Conservation (phyloP, 2,888 invertebrate genomes). For the Stramonita haemastoma region DNA sequence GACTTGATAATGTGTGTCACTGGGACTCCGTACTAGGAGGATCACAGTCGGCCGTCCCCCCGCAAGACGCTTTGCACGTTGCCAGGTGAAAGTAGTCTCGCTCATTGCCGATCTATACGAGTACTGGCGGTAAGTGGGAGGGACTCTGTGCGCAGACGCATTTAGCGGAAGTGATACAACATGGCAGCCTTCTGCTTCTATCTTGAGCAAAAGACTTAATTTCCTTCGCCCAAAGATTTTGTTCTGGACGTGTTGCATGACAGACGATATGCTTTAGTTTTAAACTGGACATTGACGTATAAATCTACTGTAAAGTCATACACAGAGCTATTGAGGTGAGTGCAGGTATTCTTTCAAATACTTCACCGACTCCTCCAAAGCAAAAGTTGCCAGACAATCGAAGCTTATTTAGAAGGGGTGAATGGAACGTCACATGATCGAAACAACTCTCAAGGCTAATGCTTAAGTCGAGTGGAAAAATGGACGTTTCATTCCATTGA, state of each 20-base stretch:
- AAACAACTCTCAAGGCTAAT: neutral
- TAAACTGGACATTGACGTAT: neutral
- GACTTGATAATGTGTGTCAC: neutral
- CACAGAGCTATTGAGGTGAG: slow-evolving; percentile 6
- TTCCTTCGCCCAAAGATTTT: neutral
- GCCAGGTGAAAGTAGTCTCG: slow-evolving; percentile 57
- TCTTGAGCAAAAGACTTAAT: slow-evolving; percentile 3
- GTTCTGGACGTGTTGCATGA: neutral
- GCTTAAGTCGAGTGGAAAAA: no score
- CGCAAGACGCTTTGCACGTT: slow-evolving; percentile 62
- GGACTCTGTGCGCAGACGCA: slow-evolving; percentile 49
- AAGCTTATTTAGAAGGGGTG: neutral
- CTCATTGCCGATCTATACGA: slow-evolving; percentile 49
- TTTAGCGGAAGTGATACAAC: slow-evolving; percentile 53
- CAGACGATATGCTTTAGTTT: neutral
- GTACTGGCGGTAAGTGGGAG: slow-evolving; percentile 64
- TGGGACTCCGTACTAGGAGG: neutral
- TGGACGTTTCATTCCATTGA: no score
- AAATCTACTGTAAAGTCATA: neutral
- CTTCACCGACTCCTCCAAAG: slow-evolving; percentile 23
- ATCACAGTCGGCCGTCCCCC: slow-evolving; percentile 44
- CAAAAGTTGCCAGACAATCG: slow-evolving; percentile 37
- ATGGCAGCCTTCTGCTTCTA: slow-evolving; percentile 52
- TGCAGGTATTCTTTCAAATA: neutral
- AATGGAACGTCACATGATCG: slow-evolving; percentile 37